These are phyloP conservation scores for Abramis brama DNA, from an alignment of 2,113 vertebrate species.

Conservation along the genomic window DNA sequence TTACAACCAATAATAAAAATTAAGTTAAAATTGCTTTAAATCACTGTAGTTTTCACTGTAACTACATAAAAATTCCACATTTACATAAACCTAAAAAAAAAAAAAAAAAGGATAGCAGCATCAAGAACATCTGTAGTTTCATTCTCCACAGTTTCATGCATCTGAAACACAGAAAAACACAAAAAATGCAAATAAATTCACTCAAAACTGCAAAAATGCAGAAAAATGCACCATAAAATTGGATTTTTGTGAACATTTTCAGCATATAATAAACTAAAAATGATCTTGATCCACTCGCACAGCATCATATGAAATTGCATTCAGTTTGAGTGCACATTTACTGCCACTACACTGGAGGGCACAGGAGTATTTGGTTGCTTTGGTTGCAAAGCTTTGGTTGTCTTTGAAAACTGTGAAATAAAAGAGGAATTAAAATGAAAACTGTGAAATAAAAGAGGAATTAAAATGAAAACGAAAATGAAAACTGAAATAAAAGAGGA, in stretches of 20 bases:
- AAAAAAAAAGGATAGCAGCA: constrained; percentile 22
- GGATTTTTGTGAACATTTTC: background rate
- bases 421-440: no score
- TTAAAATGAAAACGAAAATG: no score
- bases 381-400: no score
- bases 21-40: constrained; percentile 5
- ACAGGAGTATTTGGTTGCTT: no score
- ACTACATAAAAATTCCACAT: background rate
- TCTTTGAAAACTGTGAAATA: no score
- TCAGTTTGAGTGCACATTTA: background rate
- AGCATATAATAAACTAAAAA: background rate
- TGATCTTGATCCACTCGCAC: background rate
- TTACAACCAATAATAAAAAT: background rate
- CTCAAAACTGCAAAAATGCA: background rate
- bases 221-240: background rate
- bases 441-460: no score
- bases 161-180: constrained; percentile 37
- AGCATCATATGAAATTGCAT: background rate
- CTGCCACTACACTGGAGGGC: no score
- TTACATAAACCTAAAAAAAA: constrained; percentile 14
- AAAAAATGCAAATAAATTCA: background rate
- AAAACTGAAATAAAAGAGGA: no score
- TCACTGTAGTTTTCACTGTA: background rate
- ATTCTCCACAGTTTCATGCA: constrained; percentile 23
- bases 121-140: background rate